Conservation (phyloP, 2,797 vertebrate genomes). For the Sphenodon punctatus region DNA sequence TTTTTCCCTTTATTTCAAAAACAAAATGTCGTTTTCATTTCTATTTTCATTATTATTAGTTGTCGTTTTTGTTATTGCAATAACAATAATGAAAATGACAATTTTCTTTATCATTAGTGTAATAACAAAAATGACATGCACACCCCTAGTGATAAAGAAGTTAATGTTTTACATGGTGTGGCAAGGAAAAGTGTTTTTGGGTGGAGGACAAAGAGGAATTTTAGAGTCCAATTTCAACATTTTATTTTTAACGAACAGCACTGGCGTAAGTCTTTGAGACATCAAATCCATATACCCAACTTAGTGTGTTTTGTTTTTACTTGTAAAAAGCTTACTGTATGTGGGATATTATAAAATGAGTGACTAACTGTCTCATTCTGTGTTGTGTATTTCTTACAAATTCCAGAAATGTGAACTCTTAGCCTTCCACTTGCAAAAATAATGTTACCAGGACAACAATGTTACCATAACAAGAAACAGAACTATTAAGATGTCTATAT, state of each 20-base stretch:
- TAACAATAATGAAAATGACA: too few species aligned
- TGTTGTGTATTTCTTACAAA: slow-evolving; percentile 39
- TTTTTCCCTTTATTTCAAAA: too few species aligned
- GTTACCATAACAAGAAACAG: slow-evolving; percentile 46
- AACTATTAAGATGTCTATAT: slow-evolving; percentile 25
- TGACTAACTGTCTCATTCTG: slow-evolving; percentile 47
- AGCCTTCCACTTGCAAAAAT: slow-evolving; percentile 39
- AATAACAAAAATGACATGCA: too few species aligned
- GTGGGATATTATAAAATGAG: slow-evolving; percentile 35
- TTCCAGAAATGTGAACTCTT: slow-evolving; percentile 46
- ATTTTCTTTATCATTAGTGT: too few species aligned
- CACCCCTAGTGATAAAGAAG: accelerated
- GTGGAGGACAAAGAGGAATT: not conserved
- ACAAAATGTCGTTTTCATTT: too few species aligned
- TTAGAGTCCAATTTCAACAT: not conserved
- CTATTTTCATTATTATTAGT: too few species aligned
- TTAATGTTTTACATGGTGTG: accelerated
- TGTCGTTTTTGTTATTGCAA: too few species aligned
- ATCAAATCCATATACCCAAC: not conserved
- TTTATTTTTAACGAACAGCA: not conserved
- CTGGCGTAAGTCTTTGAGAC: not conserved
- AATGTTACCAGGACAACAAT: slow-evolving; percentile 45
- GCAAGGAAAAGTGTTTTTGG: not conserved
- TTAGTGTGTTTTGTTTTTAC: not conserved
- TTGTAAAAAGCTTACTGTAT: not conserved